phyloP scores from a whole-genome alignment of 2,797 vertebrate species.

The Pipistrellus pygmaeus region DNA sequence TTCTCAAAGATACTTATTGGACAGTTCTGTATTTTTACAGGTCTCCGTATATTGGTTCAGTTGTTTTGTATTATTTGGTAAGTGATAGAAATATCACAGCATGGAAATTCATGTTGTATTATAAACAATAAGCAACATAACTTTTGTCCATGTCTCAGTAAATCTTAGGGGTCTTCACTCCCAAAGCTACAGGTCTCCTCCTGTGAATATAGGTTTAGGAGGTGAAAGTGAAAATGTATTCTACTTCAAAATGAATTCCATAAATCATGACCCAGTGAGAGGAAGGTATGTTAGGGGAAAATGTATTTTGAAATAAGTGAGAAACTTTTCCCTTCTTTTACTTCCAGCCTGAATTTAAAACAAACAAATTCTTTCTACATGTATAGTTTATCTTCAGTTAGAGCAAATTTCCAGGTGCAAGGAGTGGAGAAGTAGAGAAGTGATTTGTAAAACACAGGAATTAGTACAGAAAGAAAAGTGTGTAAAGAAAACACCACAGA shows the following conservation, averaged over 20 bases:
- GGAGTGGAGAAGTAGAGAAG: not conserved
- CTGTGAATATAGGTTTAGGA: not conserved
- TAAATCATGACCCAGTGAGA: not conserved
- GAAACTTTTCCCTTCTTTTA: not conserved
- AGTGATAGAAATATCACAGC: not conserved
- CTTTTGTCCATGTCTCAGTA: not conserved
- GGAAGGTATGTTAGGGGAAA: not conserved
- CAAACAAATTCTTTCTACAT: not conserved
- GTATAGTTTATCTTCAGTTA: not conserved
- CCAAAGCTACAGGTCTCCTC: too few relatives aligned
- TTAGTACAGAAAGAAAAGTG: not conserved
- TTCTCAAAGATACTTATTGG: not conserved
- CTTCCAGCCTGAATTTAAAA: not conserved
- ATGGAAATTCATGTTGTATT: not conserved
- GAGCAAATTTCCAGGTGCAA: not conserved
- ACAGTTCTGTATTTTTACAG: too few relatives aligned
- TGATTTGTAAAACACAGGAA: not conserved
- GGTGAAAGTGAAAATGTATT: not conserved
- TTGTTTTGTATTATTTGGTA: not conserved
- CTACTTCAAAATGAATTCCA: not conserved
- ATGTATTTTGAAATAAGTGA: not conserved
- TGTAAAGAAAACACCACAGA: not conserved
- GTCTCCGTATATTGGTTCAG: accelerated
- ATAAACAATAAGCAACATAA: not conserved
- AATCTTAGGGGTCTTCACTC: not conserved